Evolutionary conservation across 2,888 invertebrate genomes (phyloP).

Genomic region (Diaperis boleti): DNA sequence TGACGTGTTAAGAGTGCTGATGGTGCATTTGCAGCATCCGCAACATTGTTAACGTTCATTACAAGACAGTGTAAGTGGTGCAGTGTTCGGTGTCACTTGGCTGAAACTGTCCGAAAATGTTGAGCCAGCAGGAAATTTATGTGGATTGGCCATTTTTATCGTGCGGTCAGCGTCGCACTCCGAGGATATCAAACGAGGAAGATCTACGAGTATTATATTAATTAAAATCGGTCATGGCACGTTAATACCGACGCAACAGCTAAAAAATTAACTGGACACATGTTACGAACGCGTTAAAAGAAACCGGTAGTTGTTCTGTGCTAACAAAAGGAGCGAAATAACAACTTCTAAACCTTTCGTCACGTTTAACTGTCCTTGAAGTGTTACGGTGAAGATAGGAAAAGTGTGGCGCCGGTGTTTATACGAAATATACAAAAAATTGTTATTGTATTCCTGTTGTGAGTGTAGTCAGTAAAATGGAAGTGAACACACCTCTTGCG

Average conservation of each 20-base stretch:
- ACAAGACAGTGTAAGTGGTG: constrained; percentile 36
- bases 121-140: constrained; percentile 48
- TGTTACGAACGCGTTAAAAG: constrained; percentile 45
- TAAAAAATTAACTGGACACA: constrained; percentile 16
- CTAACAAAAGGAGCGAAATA: constrained; percentile 36
- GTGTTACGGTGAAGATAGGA: not conserved
- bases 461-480: too few species aligned
- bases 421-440: not conserved
- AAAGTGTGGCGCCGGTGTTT: constrained; percentile 6
- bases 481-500: too few species aligned
- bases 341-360: constrained; percentile 45
- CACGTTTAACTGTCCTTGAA: constrained; percentile 42
- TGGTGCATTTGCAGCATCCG: constrained; percentile 25
- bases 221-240: not conserved
- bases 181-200: not conserved
- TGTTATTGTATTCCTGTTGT: too few species aligned
- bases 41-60: constrained; percentile 38
- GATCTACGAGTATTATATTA: constrained; percentile 11
- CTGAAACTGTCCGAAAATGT: constrained; percentile 46
- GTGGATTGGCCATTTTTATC: constrained; percentile 32
- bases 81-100: constrained; percentile 44
- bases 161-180: constrained; percentile 6
- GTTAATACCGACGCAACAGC: not conserved
- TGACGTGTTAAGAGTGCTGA: constrained; percentile 20
- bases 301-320: constrained; percentile 43